Base-by-base conservation (phyloP, 2,888 invertebrate genomes). In the Drosophila picticornis region DNA sequence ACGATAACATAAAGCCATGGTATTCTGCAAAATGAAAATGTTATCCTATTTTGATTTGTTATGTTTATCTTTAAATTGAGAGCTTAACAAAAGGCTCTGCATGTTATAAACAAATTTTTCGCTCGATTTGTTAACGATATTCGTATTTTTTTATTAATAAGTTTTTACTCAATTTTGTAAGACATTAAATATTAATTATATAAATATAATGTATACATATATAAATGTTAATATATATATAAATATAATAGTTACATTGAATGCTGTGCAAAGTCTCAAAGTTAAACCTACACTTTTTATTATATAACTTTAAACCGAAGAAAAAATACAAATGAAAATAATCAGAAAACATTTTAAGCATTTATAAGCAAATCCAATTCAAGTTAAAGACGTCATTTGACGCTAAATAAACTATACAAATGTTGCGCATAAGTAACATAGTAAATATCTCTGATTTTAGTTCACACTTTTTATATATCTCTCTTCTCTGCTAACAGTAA, bases 251-350 rank as follows among this genome's bases (percentile, higher is more conserved):
- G 58, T 72, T 79, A 75, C 29, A 67, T 38, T 48, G 81, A 84
- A 77, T 69, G 86, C 86, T 86, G 86, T 86, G 86, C 84, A 86
- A 88, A 83, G 86, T 87, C 86, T 87, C 84, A 87, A 87, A 87
- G 86, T 89, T 89, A 87, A 87, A 87, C 89, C 79, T 87, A 81
- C 68, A 81, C 73, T 84, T 65, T 80, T 84, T 71, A 81, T 72
- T 79, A 81, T 65, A 75, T 75, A 76, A 69, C 75, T 74, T 68
- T 68, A 72, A 73, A 65, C 40, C 50, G 46, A 46, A 13, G 1
- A 16, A 72, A 80, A 60, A 69, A 77, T 38, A 67, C 68, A 32
- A 52, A 63, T 61, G 67, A 36, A 40, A 65, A 68, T 46, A 46
- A 46, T 46, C 59, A 60, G 65, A 50, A 64, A 75, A 72, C 61